Evolutionary conservation across 2,113 vertebrate genomes (phyloP), one percentile per base, ranked within the genome.

Genomic region (Cranoglanis bouderius): DNA sequence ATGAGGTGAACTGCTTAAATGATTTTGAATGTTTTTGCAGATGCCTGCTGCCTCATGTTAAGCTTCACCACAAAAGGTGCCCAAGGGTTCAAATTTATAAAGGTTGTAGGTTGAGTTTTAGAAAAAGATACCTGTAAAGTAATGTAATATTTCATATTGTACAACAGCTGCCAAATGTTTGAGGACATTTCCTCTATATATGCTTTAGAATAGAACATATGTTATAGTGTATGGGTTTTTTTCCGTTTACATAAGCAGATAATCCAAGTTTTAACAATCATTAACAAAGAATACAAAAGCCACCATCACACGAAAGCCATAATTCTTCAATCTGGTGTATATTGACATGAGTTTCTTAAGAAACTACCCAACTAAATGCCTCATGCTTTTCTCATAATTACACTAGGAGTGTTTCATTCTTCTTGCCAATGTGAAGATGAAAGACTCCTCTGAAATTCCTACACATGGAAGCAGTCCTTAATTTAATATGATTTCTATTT

Each of bases 11-110:
- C 87, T 70, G 89, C 92, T 91, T 94, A 95, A 96, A 93, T 95
- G 94, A 95, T 95, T 91, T 86, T 51, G 93, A 95, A 74, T 55
- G 88, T 80, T 92, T 90, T 46, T 85, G 78, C 95, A 95, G 92
- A 94, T 94, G 93, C 82, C 40, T 88, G 61, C 24, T 70, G 55
- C 38, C 59, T 72, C 72, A 29, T 86, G 80, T 26, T 19, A 38
- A 53, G 32, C 61, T 32, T 46, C 46, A 67, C 32, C n/a, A 75
- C 35, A 75, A 65, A 61, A 70, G 24, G 2, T 40, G 32, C 8
- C 61, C 21, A 29, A 18, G 13, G 26, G 53, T 78, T 59, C 14
- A 29, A 29, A 53, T 43, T 19, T 86, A 32, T 51, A 26, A 63
- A 46, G 40, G 32, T 63, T n/a, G 19, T 32, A 46, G 8, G 43